Evolutionary conservation across 1,140 invertebrate species (phyloP), one percentile per base, ranked within the genome.

Genomic region (Drosophila mauritiana): DNA sequence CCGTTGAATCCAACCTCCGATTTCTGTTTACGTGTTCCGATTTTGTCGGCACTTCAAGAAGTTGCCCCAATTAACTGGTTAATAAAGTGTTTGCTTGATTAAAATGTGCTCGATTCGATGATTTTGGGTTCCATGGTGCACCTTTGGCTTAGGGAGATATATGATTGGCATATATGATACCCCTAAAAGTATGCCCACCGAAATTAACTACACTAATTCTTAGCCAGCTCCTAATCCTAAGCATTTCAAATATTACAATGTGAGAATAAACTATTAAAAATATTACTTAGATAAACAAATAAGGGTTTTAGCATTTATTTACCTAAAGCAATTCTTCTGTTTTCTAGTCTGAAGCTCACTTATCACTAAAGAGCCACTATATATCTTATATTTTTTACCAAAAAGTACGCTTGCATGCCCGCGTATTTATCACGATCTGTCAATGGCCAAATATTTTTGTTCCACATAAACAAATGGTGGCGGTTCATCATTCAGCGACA

Each of bases 61-160:
- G 46, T 39, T 52, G 61, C 64, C 64, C 46, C 27, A 62, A 51
- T 65, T 52, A 20, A 42, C 39, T 10, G 37, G 39, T 43, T 43
- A 68, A 68, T 68, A 68, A 68, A 68, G 64, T 65, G 27, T 65
- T 65, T 52, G 20, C 27, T 52, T 52, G 37, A 43, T 37, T 10
- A 13, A 40, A 61, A 40, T 22, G 20, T 22, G 12, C 40, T 64
- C 27, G 20, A 45, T 45, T 52, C 20, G 4, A 31, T 64, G 6
- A 12, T 12, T 52, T 64, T 17, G 34, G 49, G 15, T 20, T 20
- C 4, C 20, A 34, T 27, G 36, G 12, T 40, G 13, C 7, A 27
- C 4, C 12, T 31, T 39, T 1, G 27, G 10, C 36, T 7, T 6
- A 2, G 34, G 7, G 8, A 11, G 13, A 17, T 17, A 17, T 17